Evolutionary conservation across 2,888 invertebrate species (phyloP).

Genomic region (Drosophila pegasa): DNA sequence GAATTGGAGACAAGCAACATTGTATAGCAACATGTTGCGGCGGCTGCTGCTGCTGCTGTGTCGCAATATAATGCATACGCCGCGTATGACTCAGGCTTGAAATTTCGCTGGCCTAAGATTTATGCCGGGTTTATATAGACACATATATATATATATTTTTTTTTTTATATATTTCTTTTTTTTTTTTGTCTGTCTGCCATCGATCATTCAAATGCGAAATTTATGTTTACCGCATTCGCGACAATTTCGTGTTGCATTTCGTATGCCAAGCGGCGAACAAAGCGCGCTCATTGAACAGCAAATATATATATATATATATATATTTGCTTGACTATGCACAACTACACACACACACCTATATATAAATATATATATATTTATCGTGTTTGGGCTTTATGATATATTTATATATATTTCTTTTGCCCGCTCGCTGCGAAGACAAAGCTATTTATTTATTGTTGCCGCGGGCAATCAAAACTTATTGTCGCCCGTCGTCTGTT

Average conservation of each 20-base stretch:
- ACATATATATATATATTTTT: neutral
- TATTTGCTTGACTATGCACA: slow-evolving; percentile 5
- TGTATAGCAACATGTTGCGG: slow-evolving; percentile 58
- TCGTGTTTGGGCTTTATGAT: slow-evolving; percentile 14
- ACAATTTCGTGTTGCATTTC: slow-evolving; percentile 50
- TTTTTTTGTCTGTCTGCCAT: slow-evolving; percentile 44
- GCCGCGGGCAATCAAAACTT: slow-evolving; percentile 71
- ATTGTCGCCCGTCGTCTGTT: slow-evolving; percentile 60
- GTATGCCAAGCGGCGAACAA: slow-evolving; percentile 38
- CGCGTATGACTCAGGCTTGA: slow-evolving; percentile 59
- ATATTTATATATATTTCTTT: neutral
- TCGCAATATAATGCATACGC: slow-evolving; percentile 63
- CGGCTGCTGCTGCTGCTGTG: slow-evolving; percentile 3
- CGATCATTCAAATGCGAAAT: slow-evolving; percentile 68
- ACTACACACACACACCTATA: neutral
- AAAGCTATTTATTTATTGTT: slow-evolving; percentile 71
- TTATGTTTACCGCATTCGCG: slow-evolving; percentile 52
- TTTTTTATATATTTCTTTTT: neutral
- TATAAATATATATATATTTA: neutral
- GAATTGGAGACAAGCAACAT: slow-evolving; percentile 55
- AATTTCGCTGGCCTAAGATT: slow-evolving; percentile 44
- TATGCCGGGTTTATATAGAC: slow-evolving; percentile 50
- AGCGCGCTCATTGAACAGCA: slow-evolving; percentile 27
- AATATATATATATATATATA: neutral
- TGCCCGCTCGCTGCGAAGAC: slow-evolving; percentile 48